phyloP scores from a whole-genome alignment of 2,888 invertebrate genomes.

The Uropetala carovei region DNA sequence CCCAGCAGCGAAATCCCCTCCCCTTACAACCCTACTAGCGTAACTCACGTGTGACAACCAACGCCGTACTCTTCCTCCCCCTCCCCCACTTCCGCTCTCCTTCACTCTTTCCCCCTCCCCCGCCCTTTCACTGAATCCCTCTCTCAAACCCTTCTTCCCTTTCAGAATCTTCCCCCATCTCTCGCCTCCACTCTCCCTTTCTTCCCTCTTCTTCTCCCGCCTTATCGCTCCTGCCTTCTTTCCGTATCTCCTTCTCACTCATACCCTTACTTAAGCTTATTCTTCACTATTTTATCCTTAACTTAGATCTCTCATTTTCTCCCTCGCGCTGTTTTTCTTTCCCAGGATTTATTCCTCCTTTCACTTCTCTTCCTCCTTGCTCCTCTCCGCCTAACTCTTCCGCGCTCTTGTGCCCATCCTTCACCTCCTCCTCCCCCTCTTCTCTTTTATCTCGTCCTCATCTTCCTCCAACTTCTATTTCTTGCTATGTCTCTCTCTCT shows the following conservation, averaged over 20 bases:
- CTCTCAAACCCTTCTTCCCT: not conserved
- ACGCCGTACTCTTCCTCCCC: not conserved
- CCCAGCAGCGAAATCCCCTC: not conserved
- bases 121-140: not conserved
- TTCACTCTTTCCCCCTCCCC: not conserved
- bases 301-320: not conserved
- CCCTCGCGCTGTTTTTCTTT: not conserved
- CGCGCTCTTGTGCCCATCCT: not conserved
- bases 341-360: not conserved
- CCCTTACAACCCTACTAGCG: not conserved
- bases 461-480: no score
- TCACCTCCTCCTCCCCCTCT: not conserved
- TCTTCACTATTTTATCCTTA: not conserved
- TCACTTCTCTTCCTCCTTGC: not conserved
- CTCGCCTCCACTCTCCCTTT: not conserved
- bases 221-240: not conserved
- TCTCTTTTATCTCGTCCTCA: not conserved
- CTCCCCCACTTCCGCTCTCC: not conserved
- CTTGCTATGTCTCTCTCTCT: no score
- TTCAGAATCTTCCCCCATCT: not conserved
- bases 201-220: not conserved
- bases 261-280: not conserved
- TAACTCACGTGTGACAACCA: not conserved
- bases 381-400: not conserved
- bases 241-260: not conserved